Conservation (phyloP, 2,888 invertebrate genomes). For the Zygogramma bicolorata region DNA sequence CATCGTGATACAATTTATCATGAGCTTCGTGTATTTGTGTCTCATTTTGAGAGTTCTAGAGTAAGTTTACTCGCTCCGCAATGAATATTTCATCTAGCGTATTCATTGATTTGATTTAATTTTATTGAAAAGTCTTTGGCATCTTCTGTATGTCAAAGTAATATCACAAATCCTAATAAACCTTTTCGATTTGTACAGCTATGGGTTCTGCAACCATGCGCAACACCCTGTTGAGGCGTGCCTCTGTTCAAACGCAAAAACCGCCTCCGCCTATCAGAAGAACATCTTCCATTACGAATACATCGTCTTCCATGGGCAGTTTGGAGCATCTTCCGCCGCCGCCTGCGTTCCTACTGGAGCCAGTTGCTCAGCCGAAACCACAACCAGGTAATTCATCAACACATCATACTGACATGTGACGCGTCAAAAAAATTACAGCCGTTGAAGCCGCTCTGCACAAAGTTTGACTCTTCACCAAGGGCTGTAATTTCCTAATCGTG, state of each 20-base stretch:
- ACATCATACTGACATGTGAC: no score
- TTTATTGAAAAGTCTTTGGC: neutral
- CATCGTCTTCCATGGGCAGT: constrained; percentile 64
- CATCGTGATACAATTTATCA: no score
- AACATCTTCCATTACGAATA: constrained; percentile 76
- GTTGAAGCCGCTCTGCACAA: no score
- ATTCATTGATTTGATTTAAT: no score
- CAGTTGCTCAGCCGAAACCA: constrained; percentile 40
- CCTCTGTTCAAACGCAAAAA: constrained; percentile 73
- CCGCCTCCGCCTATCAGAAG: constrained; percentile 88
- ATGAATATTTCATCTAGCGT: no score
- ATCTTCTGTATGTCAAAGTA: neutral
- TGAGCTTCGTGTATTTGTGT: no score
- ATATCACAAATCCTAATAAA: neutral
- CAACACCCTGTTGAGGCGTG: constrained; percentile 70
- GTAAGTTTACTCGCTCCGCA: no score
- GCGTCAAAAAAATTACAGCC: no score
- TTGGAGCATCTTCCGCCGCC: constrained; percentile 78
- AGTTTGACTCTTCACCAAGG: no score
- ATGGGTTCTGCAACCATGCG: constrained; percentile 61
- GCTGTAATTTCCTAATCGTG: no score
- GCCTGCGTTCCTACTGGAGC: constrained; percentile 81
- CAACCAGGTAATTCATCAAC: constrained; percentile 39
- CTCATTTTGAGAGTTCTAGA: no score
- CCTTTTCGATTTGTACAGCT: constrained; percentile 45